Conservation (phyloP, 2,888 invertebrate species). For the Mesoligia furuncula region DNA sequence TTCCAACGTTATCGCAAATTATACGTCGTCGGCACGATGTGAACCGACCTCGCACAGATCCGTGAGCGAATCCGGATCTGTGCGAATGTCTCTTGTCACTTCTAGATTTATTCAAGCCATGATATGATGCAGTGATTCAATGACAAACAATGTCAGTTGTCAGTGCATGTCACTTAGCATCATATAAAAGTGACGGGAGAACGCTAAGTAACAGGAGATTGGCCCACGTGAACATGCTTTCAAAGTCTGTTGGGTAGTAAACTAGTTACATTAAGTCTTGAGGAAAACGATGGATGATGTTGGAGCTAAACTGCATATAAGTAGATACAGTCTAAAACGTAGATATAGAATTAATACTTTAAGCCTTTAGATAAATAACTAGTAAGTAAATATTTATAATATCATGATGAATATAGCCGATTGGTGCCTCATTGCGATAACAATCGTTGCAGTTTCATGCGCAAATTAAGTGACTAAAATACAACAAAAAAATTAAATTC, state of each 20-base stretch:
- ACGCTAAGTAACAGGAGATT: constrained; percentile 21
- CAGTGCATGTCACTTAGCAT: constrained; percentile 44
- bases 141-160: constrained; percentile 55
- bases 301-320: not conserved
- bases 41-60: constrained; percentile 76
- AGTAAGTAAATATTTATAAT: constrained; percentile 2
- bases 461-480: not conserved
- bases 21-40: constrained; percentile 64
- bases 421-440: not conserved
- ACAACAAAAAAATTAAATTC: not conserved
- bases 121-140: constrained; percentile 41
- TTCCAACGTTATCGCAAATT: constrained; percentile 66
- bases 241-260: not conserved
- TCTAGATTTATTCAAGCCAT: constrained; percentile 59
- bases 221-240: constrained; percentile 27
- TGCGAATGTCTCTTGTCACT: constrained; percentile 66
- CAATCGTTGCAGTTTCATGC: not conserved
- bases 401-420: constrained; percentile 5
- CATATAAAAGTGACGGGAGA: constrained; percentile 34
- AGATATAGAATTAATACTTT: not conserved
- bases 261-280: not conserved
- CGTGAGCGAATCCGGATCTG: constrained; percentile 74
- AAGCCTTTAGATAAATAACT: not conserved
- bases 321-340: not conserved
- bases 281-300: constrained; percentile 24